Evolutionary conservation across 2,797 vertebrate species (phyloP), one percentile per base, ranked within the genome.

Genomic region (Myiotriccus ornatus): DNA sequence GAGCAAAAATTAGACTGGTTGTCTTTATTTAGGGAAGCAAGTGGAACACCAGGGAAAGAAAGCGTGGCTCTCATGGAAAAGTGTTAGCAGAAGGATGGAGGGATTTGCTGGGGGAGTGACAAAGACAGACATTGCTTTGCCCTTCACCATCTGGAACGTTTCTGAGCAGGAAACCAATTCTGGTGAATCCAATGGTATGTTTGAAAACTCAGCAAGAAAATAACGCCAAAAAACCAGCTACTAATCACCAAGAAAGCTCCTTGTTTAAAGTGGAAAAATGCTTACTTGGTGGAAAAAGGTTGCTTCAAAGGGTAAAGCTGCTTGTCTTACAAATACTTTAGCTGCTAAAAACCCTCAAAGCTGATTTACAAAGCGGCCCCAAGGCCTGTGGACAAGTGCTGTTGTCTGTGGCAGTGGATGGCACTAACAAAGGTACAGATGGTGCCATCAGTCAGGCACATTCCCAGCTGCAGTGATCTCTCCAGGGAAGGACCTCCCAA

Each of bases 211-310:
- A 68, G 9, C 3, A 24, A 52, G 34, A 41, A 56, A 63, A 70
- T 46, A 14, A 8, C 1, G 2, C 28, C 6, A 6, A 12, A 37
- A 22, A 3, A n/a, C 1, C 5, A 35, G 9, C 13, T 15, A 67
- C 5, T 63, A 32, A 14, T 68, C 10, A 68, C 41, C 37, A 34
- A 82, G 27, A 34, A 64, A 52, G 1, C 16, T 67, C 25, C 10
- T 59, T 25, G 14, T 35, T 69, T n/a, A 39, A 71, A 13, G 32
- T 65, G 24, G 20, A 47, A 76, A 85, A 84, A 30, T 6, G 7
- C 7, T 47, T 47, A 47, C 23, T 24, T 24, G 46, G 46, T 47
- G 23, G 46, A 23, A 47, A 47, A 47, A 17, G 39, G 2, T 30
- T 62, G 34, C 6, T 63, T 74, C 39, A 52, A 67, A 73, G 27